A percentile compares a stretch with the other conserved stretches of the same genome.
Conservation (phyloP, 2,113 vertebrate species). For the Azemiops feae region DNA sequence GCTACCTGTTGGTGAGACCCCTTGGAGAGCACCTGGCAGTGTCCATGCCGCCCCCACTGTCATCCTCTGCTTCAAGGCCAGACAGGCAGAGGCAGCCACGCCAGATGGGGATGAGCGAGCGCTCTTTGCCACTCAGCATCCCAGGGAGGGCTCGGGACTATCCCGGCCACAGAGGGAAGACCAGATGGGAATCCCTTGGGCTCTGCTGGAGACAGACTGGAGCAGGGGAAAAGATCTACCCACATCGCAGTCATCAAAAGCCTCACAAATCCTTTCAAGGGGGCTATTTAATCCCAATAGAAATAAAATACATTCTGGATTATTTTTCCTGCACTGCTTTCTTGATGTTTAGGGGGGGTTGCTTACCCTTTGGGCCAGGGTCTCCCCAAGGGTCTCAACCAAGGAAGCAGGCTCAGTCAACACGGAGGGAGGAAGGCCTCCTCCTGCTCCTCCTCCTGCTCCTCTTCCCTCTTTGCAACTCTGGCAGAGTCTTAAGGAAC, state of each 20-base stretch:
- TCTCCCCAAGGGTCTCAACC: neutral
- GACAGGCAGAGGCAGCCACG: neutral
- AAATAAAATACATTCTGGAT: neutral
- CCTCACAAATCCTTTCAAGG: neutral
- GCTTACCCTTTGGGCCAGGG: neutral
- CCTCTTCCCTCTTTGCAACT: neutral
- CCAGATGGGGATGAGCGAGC: neutral
- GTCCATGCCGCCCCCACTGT: rapidly evolving
- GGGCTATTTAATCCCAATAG: neutral
- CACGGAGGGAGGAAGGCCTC: neutral
- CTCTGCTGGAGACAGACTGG: neutral
- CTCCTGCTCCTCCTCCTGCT: no score
- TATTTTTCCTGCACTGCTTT: no score
- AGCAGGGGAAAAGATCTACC: neutral
- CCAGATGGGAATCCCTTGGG: neutral
- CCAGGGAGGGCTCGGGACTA: neutral
- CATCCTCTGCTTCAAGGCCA: neutral
- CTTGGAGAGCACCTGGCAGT: neutral
- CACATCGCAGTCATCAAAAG: neutral
- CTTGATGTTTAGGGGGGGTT: neutral
- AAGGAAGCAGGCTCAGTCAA: neutral
- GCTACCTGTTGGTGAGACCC: neutral
- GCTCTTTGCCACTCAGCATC: neutral
- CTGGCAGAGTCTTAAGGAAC: neutral
- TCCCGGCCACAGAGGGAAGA: neutral